phyloP scores from a whole-genome alignment of 2,797 vertebrate genomes.

The Dipus sagitta region DNA sequence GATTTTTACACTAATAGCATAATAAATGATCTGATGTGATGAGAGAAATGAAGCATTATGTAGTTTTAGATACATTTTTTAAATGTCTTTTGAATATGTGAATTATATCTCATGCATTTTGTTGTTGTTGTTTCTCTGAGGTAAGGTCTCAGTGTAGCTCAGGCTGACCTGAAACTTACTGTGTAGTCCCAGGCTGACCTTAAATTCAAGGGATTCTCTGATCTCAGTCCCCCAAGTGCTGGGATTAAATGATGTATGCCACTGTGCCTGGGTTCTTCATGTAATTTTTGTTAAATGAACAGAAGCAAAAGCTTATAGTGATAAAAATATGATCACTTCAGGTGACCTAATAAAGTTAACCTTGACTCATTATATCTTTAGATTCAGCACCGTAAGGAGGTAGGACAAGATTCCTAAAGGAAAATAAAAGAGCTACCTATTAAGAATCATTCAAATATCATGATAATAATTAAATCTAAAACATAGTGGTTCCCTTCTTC shows the following conservation, averaged over 20 bases:
- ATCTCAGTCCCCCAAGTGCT: no score
- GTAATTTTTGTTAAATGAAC: background rate
- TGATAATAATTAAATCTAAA: background rate
- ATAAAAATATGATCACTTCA: background rate
- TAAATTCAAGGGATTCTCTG: no score
- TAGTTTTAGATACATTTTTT: slow-evolving; percentile 16
- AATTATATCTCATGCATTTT: background rate
- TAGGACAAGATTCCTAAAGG: background rate
- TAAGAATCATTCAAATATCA: background rate
- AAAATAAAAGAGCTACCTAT: background rate
- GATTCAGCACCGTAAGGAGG: background rate
- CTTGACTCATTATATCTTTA: background rate
- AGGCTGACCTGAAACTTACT: no score
- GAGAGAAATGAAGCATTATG: background rate
- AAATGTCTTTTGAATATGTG: background rate
- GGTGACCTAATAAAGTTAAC: background rate
- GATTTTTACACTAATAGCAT: slow-evolving; percentile 37
- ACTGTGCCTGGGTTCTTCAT: no score
- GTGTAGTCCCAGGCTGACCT: no score
- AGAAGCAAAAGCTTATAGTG: background rate
- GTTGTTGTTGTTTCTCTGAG: no score
- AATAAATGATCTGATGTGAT: background rate
- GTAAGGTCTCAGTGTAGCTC: no score
- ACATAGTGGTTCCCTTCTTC: background rate
- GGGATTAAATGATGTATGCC: no score